Evolutionary conservation across 1,140 invertebrate species (phyloP).

Genomic region (Leptopilina boulardi): DNA sequence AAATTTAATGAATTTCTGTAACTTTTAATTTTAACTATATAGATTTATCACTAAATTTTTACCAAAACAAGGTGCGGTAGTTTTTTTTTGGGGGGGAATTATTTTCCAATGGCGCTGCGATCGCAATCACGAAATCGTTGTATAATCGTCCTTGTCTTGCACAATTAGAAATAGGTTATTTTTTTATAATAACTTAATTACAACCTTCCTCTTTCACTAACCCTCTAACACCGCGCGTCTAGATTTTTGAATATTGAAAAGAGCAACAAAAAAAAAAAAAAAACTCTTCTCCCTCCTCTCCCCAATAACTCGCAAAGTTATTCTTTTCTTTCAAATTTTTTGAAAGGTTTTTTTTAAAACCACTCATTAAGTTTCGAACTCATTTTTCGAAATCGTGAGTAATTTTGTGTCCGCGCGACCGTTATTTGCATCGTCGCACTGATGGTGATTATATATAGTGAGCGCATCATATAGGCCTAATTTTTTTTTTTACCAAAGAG

Average conservation of each 20-base stretch:
- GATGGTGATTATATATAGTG: constrained; percentile 28
- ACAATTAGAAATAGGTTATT: not conserved
- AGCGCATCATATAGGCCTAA: not conserved
- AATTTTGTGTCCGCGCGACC: constrained; percentile 32
- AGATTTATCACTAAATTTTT: not conserved
- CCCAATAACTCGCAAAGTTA: not conserved
- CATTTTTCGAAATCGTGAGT: constrained; percentile 28
- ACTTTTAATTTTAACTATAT: too few species aligned
- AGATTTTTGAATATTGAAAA: too few species aligned
- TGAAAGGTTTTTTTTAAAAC: not conserved
- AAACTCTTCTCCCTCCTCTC: not conserved
- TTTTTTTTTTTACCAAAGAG: not conserved
- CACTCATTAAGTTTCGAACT: constrained; percentile 22
- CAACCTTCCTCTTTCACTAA: not conserved
- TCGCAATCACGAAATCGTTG: not conserved
- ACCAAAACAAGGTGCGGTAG: too few species aligned
- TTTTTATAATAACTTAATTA: constrained; percentile 1
- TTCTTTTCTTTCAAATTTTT: not conserved
- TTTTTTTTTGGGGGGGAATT: too few species aligned
- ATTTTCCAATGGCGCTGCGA: too few species aligned
- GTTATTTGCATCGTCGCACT: constrained; percentile 32
- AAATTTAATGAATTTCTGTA: too few species aligned
- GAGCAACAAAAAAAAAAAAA: not conserved
- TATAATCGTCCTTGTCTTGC: not conserved
- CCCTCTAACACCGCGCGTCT: not conserved